phyloP scores from a whole-genome alignment of 2,113 vertebrate species.

The Malurus elegans region DNA sequence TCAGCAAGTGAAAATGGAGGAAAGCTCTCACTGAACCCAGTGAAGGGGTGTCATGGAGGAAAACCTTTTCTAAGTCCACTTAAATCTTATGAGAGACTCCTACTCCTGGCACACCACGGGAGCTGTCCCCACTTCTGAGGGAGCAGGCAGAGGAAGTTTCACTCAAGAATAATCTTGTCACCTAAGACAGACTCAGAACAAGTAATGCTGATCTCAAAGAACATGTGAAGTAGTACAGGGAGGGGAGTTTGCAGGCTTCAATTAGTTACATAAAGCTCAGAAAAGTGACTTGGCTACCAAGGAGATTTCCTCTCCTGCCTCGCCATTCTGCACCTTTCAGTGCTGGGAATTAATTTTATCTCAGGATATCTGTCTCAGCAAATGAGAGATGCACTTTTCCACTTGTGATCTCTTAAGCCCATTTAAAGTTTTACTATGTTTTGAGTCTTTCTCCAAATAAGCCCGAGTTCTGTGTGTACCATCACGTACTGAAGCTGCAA shows the following conservation, averaged over 20 bases:
- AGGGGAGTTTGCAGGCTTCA: background rate
- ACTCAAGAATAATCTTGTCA: background rate
- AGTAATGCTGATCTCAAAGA: background rate
- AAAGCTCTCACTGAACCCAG: background rate
- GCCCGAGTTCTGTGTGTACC: background rate
- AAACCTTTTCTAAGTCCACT: background rate
- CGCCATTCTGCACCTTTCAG: background rate
- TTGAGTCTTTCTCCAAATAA: background rate
- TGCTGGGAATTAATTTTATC: background rate
- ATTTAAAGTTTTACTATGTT: accelerated
- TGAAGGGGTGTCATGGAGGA: accelerated
- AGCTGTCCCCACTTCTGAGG: background rate
- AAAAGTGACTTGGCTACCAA: background rate
- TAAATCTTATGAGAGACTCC: background rate
- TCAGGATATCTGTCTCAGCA: accelerated
- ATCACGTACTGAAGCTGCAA: background rate
- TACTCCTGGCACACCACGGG: background rate
- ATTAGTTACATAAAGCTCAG: background rate
- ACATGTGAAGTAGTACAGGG: background rate
- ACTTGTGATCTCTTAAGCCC: background rate
- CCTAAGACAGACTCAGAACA: background rate
- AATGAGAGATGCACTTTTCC: background rate
- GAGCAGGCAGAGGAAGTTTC: background rate
- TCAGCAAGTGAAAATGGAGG: background rate
- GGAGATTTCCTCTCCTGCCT: background rate